Base-by-base conservation (phyloP, 2,888 invertebrate genomes). In the Pinctada fucata region DNA sequence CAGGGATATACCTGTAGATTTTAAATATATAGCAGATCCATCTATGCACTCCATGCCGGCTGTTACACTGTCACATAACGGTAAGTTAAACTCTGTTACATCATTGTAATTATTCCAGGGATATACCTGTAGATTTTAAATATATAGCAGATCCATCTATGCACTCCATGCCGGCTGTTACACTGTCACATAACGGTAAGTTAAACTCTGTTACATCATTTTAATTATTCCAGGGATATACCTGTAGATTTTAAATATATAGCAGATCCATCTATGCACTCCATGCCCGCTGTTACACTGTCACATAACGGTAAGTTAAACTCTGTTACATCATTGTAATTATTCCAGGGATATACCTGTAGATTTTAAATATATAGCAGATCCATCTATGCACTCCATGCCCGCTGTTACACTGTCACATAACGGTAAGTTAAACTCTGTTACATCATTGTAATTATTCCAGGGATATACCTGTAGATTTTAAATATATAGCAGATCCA, bases 361-460 rank as follows among this genome's bases (percentile, higher is more conserved):
- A 1, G 99, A 99, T 93, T 99, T 99, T 96, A 99, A 99, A 92
- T 98, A 99, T 93, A 99, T 99, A 84, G 99, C 99, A 0, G 99
- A 99, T 93, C 99, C 99, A 0, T 31, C 31, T 31, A 31, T 31
- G 31, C 99, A 99, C 93, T 99, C 99, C 3, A 97, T 99, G 95
- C 99, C 99, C 0, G 96, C 98, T 0, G 99, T 99, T 0, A 97
- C 97, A 0, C 94, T 96, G 4, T 96, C 99, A 72, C 99, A 99
- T 0, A 99, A 99, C 94, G 97, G 94, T 93, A 86, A 86, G 90
- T 83, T 13, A n/a, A 31, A 31, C 31, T 31, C 31, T 31, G 31
- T 31, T 31, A 31, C 31, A 31, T 31, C 31, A 31, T 31, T 31
- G 31, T 31, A 31, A 31, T 31, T 31, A 31, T 75, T 51, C n/a